A percentile compares a stretch with the other conserved stretches of the same genome.
Evolutionary conservation across 37 sponge, comb jelly and placozoan species (phyloP).

Genomic region (Chondrilla cf. caribensis): DNA sequence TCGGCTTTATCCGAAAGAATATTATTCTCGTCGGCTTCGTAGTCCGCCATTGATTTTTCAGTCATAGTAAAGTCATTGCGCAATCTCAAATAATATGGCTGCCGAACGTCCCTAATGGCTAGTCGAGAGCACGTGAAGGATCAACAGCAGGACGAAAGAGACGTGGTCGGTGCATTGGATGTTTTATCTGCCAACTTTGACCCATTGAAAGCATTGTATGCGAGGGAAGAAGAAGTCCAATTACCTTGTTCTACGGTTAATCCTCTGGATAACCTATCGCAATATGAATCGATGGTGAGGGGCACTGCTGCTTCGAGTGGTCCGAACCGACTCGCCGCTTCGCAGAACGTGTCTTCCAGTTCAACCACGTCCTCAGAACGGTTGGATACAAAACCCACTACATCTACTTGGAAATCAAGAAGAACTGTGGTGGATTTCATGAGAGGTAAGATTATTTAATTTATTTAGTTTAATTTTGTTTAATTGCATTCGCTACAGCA

Average conservation of each 20-base stretch:
- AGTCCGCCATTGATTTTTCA: neutral
- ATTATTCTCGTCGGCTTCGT: neutral
- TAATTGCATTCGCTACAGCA: neutral
- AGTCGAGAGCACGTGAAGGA: too few species aligned
- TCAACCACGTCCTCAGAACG: neutral
- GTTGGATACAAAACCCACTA: neutral
- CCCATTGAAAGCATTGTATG: neutral
- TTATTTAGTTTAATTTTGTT: neutral
- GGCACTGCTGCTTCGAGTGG: neutral
- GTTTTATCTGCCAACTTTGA: neutral
- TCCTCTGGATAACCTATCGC: slow-evolving; percentile 2
- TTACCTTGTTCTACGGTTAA: neutral
- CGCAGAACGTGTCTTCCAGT: neutral
- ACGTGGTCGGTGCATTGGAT: neutral
- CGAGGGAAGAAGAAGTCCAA: neutral
- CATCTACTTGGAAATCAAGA: neutral
- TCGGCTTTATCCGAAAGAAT: neutral
- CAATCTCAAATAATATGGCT: too few species aligned
- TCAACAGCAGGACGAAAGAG: neutral
- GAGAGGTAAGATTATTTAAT: neutral
- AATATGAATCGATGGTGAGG: neutral
- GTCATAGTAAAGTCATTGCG: too few species aligned
- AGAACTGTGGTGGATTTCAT: slow-evolving; percentile 23
- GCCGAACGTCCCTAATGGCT: too few species aligned
- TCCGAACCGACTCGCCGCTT: neutral